phyloP scores from a whole-genome alignment of 2,113 vertebrate species.

The Ictidomys tridecemlineatus region DNA sequence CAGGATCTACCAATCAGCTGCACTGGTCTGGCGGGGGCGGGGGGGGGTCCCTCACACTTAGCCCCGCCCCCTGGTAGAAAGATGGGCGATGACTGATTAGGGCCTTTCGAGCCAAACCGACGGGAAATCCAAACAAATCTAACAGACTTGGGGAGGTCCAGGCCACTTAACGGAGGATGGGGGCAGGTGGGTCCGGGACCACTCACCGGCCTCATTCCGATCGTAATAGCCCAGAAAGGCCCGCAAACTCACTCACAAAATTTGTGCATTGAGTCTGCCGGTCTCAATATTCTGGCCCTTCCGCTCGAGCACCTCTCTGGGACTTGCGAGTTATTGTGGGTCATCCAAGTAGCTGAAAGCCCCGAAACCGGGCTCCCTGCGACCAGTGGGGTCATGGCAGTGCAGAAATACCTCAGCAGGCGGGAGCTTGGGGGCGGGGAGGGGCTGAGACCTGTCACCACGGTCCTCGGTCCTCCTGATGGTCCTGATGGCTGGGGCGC shows the following conservation, averaged over 20 bases:
- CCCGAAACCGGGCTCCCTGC: background rate
- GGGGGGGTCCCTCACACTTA: background rate
- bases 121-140: accelerated
- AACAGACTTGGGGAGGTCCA: accelerated
- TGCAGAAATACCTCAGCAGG: background rate
- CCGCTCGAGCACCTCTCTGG: background rate
- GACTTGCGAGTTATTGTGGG: background rate
- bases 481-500: background rate
- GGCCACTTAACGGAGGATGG: accelerated
- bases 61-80: background rate
- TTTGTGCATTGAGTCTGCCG: accelerated
- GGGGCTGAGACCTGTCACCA: background rate
- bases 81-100: background rate
- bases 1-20: background rate
- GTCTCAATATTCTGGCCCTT: background rate
- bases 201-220: background rate
- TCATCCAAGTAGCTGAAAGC: background rate
- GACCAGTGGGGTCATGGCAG: background rate
- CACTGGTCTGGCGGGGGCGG: no score
- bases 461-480: no score
- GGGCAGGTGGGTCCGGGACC: accelerated
- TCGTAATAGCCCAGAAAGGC: background rate
- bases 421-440: background rate
- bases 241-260: accelerated
- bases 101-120: background rate